Evolutionary conservation across 37 sponge, comb jelly and placozoan species (phyloP), one percentile per base, ranked within the genome.

Genomic region (Beroe ovata): DNA sequence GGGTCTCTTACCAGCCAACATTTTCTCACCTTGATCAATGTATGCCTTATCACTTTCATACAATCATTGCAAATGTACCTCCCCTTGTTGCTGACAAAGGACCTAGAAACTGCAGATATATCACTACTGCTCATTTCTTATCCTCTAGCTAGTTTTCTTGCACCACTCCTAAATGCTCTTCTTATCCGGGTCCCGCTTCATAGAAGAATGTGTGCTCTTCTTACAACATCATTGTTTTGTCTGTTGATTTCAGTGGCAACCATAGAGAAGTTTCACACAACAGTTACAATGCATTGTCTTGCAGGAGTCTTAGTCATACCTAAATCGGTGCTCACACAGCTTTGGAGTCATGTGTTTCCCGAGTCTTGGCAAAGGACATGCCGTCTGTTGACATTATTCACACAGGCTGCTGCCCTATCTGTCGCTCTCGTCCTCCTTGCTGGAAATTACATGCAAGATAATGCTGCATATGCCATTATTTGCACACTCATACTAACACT

Each of bases 81-180:
- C 1, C 84, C 84, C 8, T 54, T 77, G 28, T 16, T 66, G 8
- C 69, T 66, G 19, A 66, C 69, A 18, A 30, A 18, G 2, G 32
- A 66, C 8, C 35, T 66, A 30, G 54, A 35, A 1, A 28, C 36
- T 19, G 14, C 84, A 2, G 84, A 77, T 29, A 39, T 33, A 1
- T 40, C 84, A 16, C 84, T 77, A 18, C 84, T 77, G 18, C 36
- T 36, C 21, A 77, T 77, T 25, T 77, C 84, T 54, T 77, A 40
- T 54, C 84, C 84, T 26, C 84, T 77, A 4, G 35, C 84, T 8
- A 30, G 33, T 28, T 77, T 77, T 25, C 26, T 77, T n/a, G 42
- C 84, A 21, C 84, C 84, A 1, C 84, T 77, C 22, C 22, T 77
- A 1, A 1, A 38, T 4, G 47, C 84, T 25, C 22, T 77, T 19